A percentile compares a stretch with the other conserved stretches of the same genome.
Evolutionary conservation across 2,113 vertebrate species (phyloP).

Genomic region (Syngnathus typhle): DNA sequence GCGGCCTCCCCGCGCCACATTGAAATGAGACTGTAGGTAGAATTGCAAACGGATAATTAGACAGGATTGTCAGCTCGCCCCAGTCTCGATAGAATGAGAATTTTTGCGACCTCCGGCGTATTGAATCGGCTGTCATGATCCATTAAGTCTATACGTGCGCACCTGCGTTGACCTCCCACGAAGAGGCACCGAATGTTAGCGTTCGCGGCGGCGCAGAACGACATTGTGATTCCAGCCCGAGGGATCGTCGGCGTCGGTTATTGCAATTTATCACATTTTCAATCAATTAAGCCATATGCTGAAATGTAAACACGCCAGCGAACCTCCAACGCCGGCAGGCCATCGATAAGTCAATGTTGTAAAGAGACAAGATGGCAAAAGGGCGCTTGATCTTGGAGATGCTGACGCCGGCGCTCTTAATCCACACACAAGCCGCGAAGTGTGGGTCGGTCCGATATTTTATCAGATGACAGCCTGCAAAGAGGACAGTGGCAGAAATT

Average conservation of each 20-base stretch:
- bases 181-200: conserved; percentile 14
- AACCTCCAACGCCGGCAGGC: not conserved
- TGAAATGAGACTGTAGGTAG: conserved; percentile 62
- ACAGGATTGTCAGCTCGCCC: conserved; percentile 28
- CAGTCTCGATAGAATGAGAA: conserved; percentile 23
- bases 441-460: conserved; percentile 31
- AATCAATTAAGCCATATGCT: not conserved
- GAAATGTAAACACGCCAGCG: not conserved
- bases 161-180: conserved; percentile 20
- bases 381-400: conserved; percentile 28
- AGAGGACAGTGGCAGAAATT: conserved; percentile 57
- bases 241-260: not conserved
- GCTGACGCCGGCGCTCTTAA: conserved; percentile 42
- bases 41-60: conserved; percentile 62
- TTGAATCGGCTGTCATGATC: conserved; percentile 30
- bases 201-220: conserved; percentile 8
- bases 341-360: not conserved
- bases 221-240: not conserved
- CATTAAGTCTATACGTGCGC: conserved; percentile 25
- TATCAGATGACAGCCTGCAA: conserved; percentile 59
- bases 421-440: conserved; percentile 16
- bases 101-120: conserved; percentile 18
- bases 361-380: conserved; percentile 22
- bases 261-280: conserved; percentile 2
- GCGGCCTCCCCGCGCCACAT: conserved; percentile 38